Percentiles rank a stretch among this genome's conserved stretches.
phyloP scores from a whole-genome alignment of 2,888 invertebrate species.

The Thalpophila matura region DNA sequence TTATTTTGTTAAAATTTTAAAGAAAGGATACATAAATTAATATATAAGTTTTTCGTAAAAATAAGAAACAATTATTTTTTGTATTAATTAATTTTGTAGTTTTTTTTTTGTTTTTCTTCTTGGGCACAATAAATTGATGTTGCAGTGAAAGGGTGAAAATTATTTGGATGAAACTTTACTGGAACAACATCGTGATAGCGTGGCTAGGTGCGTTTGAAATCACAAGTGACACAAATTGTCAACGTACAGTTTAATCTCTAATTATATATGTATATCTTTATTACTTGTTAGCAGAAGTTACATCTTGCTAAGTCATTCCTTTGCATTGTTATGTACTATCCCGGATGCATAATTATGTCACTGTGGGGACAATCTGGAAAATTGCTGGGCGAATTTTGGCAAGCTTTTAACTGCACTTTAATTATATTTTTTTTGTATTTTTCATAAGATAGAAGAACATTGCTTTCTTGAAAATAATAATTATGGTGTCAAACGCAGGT shows the following conservation, averaged over 20 bases:
- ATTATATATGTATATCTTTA: slow-evolving; percentile 9
- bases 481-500: too few species aligned
- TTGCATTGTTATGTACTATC: background rate
- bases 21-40: too few species aligned
- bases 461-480: too few species aligned
- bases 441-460: too few species aligned
- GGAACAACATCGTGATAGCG: background rate
- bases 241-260: background rate
- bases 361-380: background rate
- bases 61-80: too few species aligned
- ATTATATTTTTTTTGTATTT: too few species aligned
- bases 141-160: background rate
- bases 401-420: background rate
- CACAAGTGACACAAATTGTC: slow-evolving; percentile 15
- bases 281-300: background rate
- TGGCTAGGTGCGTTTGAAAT: slow-evolving; percentile 2
- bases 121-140: too few species aligned
- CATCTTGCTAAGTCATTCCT: slow-evolving; percentile 4
- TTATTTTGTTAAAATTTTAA: too few species aligned
- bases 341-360: background rate
- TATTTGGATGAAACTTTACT: background rate
- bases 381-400: background rate
- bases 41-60: too few species aligned
- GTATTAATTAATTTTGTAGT: too few species aligned
- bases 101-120: slow-evolving; percentile 12